A percentile compares a stretch with the other conserved stretches of the same genome.
Evolutionary conservation across 2,888 invertebrate genomes (phyloP).

Genomic region (Tachystola acroxantha): DNA sequence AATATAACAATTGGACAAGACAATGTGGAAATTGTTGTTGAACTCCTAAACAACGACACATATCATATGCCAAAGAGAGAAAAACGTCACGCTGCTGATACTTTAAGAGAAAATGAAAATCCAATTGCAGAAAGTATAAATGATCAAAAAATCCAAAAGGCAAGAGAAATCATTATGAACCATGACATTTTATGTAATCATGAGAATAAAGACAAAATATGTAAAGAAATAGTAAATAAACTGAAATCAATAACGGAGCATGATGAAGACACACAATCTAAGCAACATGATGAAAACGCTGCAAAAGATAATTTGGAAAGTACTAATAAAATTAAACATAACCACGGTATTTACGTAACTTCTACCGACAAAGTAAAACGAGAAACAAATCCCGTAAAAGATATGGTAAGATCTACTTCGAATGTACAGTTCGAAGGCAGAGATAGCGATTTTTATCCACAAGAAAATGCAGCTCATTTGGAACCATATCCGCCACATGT

Average conservation of each 20-base stretch:
- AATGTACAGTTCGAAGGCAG: conserved; percentile 16
- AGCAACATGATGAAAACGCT: conserved; percentile 7
- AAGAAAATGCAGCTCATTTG: background rate
- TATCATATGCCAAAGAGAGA: conserved; percentile 25
- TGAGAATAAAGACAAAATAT: conserved; percentile 40
- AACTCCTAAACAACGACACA: conserved; percentile 37
- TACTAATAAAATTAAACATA: conserved; percentile 5
- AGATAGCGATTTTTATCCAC: conserved; percentile 10
- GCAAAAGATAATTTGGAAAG: conserved; percentile 12
- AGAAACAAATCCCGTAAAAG: conserved; percentile 25
- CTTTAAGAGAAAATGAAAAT: conserved; percentile 8
- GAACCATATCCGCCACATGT: conserved; percentile 12
- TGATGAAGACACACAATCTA: conserved; percentile 8
- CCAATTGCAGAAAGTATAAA: conserved; percentile 27
- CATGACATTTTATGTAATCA: conserved; percentile 48
- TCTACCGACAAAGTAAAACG: conserved; percentile 33
- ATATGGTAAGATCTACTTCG: conserved; percentile 21
- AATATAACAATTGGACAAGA: conserved; percentile 38
- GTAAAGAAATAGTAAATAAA: conserved; percentile 48
- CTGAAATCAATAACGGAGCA: conserved; percentile 34
- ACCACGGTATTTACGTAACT: conserved; percentile 2
- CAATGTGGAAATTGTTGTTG: conserved; percentile 38
- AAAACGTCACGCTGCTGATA: conserved; percentile 27
- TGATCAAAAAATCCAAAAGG: conserved; percentile 37
- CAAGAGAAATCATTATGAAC: conserved; percentile 47